Evolutionary conservation across 2,888 invertebrate genomes (phyloP).

Genomic region (Incurvaria masculella): DNA sequence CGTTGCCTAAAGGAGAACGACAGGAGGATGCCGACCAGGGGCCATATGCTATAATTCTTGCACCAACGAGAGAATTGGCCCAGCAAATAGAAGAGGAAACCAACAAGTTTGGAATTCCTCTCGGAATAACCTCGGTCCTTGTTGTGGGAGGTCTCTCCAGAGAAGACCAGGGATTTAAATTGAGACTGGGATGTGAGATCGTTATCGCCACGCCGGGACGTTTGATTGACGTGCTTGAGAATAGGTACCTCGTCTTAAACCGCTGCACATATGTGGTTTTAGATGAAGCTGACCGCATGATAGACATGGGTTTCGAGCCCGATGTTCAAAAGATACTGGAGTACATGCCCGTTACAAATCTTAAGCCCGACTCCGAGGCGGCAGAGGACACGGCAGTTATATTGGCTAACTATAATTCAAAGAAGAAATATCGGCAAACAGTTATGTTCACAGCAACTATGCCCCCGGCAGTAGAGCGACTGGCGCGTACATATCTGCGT

Average conservation of each 20-base stretch:
- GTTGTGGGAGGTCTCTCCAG: conserved; percentile 98
- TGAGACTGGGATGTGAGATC: conserved; percentile 97
- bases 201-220: conserved; percentile 99
- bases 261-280: conserved; percentile 98
- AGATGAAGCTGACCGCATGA: conserved; percentile 98
- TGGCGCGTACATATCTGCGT: conserved; percentile 91
- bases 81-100: conserved; percentile 99
- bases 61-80: conserved; percentile 97
- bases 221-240: conserved; percentile 97
- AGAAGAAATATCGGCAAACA: conserved; percentile 97
- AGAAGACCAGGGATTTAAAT: conserved; percentile 97
- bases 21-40: conserved; percentile 91
- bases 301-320: conserved; percentile 99
- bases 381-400: conserved; percentile 92
- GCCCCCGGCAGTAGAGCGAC: conserved; percentile 96
- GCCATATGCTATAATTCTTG: conserved; percentile 98
- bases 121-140: conserved; percentile 92
- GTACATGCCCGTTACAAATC: conserved; percentile 96
- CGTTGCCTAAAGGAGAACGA: conserved; percentile 92
- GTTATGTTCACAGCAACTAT: conserved; percentile 99
- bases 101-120: conserved; percentile 90
- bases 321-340: conserved; percentile 97
- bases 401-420: conserved; percentile 90
- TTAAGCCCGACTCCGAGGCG: conserved; percentile 97
- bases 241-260: conserved; percentile 92